These are phyloP conservation scores for Stichopus chloronotus DNA, from an alignment of 35 echinoderm and acorn worm genomes.

Conservation along the genomic window DNA sequence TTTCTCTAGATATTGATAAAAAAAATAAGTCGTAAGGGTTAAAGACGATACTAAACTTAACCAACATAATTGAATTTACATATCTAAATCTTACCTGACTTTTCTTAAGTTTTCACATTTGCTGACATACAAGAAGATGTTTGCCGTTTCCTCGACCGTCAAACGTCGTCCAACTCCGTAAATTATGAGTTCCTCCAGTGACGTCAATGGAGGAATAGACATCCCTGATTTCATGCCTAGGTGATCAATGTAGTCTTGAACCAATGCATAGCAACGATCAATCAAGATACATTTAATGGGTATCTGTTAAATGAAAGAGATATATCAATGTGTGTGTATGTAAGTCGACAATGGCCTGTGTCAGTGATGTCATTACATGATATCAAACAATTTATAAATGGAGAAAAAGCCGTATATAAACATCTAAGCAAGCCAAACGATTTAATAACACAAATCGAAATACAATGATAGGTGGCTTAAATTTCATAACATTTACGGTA, in stretches of 20 bases:
- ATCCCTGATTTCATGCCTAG: background rate
- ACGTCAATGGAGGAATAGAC: background rate
- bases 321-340: background rate
- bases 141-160: background rate
- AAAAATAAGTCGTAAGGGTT: background rate
- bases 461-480: too few relatives aligned
- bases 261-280: slow-evolving; percentile 27
- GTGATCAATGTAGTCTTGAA: background rate
- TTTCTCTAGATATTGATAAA: background rate
- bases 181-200: slow-evolving; percentile 4
- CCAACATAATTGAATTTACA: too few relatives aligned
- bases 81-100: background rate
- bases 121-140: slow-evolving; percentile 5
- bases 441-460: too few relatives aligned
- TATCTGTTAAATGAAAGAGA: background rate
- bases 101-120: background rate
- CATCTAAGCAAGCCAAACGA: too few relatives aligned
- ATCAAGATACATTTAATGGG: slow-evolving; percentile 8
- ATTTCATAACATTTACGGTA: too few relatives aligned
- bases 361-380: too few relatives aligned
- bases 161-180: background rate
- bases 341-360: too few relatives aligned
- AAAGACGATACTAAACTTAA: background rate
- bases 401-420: too few relatives aligned
- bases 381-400: too few relatives aligned